Evolutionary conservation across 2,888 invertebrate genomes (phyloP), one percentile per base, ranked within the genome.

Genomic region (Oscheius myriophilus): DNA sequence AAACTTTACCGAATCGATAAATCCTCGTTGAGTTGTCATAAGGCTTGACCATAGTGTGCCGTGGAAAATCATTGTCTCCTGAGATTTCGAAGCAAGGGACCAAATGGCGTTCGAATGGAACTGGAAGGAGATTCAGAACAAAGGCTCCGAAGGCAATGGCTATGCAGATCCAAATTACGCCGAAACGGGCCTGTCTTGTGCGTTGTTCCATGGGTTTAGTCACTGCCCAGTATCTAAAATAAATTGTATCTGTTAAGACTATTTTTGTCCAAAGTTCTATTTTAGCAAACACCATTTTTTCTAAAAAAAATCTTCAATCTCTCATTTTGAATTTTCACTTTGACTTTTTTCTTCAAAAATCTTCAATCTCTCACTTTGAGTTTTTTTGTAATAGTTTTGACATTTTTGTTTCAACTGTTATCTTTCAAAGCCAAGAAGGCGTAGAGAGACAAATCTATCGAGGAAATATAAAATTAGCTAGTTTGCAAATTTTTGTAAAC

Each of bases 201-300:
- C 85, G 69, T 69, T 84, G 84, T 68, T 85, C 85, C 46, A 85
- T 61, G 1, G 85, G 85, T 54, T 79, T 72, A 2, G 83, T 80
- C 11, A 85, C 85, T 6, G 85, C 85, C 33, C 75, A 67, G 62
- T 84, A 86, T 52, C 83, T 83, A 67, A 21, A 80, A 68, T 18
- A 16, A 63, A 25, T 26, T 25, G 16, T n/a, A 25, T 52, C 23
- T 61, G n/a, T n/a, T n/a, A n/a, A n/a, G n/a, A n/a, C n/a, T n/a
- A n/a, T n/a, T n/a, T n/a, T n/a, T n/a, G n/a, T n/a, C n/a, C n/a
- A n/a, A n/a, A n/a, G n/a, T n/a, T n/a, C n/a, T n/a, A n/a, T n/a
- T n/a, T n/a, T n/a, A n/a, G n/a, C n/a, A n/a, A n/a, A n/a, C n/a
- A n/a, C n/a, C n/a, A n/a, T n/a, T n/a, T n/a, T n/a, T n/a, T n/a